These are phyloP conservation scores for Parauchenoglanis ngamensis DNA, from an alignment of 2,797 vertebrate species.

Conservation along the genomic window DNA sequence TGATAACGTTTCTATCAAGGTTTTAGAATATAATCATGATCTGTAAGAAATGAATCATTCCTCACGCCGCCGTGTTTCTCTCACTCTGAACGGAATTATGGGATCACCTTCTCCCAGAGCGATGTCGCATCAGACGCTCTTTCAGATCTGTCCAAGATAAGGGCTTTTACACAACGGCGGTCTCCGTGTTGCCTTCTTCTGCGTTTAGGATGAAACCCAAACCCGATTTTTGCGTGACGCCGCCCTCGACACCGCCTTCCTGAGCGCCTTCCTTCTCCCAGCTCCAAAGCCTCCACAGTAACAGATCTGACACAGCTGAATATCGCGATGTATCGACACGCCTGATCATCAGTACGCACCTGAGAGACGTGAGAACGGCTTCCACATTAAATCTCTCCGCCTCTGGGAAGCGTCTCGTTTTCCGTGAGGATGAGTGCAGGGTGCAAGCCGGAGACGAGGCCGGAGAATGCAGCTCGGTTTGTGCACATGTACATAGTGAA, in stretches of 20 bases:
- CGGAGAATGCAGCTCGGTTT: slow-evolving; percentile 82
- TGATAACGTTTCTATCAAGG: not conserved
- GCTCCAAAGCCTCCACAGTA: not conserved
- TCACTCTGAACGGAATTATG: not conserved
- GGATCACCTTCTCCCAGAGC: not conserved
- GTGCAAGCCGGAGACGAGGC: slow-evolving; percentile 65
- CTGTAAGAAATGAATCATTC: not conserved
- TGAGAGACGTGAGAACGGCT: not conserved
- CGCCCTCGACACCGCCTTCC: not conserved
- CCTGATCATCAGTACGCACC: not conserved
- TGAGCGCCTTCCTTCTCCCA: not conserved
- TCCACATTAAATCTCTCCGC: not conserved
- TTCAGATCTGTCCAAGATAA: not conserved
- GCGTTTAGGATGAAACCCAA: slow-evolving; percentile 3
- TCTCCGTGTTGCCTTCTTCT: slow-evolving; percentile 7
- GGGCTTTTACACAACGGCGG: not conserved
- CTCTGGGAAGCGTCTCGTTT: not conserved
- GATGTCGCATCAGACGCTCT: not conserved
- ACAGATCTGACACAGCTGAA: not conserved
- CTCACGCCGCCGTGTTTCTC: not conserved
- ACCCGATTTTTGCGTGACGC: not conserved
- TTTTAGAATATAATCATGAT: not conserved
- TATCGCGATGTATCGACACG: not conserved
- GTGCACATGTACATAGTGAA: slow-evolving; percentile 79
- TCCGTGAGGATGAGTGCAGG: not conserved